These are phyloP conservation scores for Morpho helenor DNA, from an alignment of 2,888 invertebrate species.

Conservation along the genomic window DNA sequence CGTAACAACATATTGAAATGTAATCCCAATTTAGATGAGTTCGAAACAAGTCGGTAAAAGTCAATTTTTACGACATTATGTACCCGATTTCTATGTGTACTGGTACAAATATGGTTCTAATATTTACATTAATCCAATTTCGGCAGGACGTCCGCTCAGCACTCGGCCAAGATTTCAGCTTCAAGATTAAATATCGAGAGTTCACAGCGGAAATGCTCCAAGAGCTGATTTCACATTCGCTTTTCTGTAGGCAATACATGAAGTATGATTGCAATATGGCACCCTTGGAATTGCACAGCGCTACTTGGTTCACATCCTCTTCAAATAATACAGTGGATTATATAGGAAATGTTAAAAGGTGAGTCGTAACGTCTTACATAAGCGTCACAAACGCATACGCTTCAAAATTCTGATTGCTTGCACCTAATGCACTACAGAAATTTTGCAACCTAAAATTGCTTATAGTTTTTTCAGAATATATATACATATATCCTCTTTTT, in stretches of 20 bases:
- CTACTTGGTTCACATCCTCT: slow-evolving; percentile 93
- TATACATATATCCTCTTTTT: no score
- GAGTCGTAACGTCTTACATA: not conserved
- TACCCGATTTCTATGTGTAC: not conserved
- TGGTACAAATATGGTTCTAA: not conserved
- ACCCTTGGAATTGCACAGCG: slow-evolving; percentile 90
- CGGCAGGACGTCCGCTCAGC: slow-evolving; percentile 87
- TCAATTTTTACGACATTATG: no score
- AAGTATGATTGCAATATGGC: slow-evolving; percentile 95
- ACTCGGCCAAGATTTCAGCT: slow-evolving; percentile 88
- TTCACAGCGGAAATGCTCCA: slow-evolving; percentile 95
- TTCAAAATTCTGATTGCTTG: no score
- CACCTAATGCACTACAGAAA: no score
- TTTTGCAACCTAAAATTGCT: no score
- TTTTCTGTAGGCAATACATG: slow-evolving; percentile 93
- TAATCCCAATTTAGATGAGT: no score
- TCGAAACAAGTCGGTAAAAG: no score
- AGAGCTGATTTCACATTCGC: slow-evolving; percentile 92
- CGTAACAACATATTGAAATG: not conserved
- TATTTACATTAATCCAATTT: no score
- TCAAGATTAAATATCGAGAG: slow-evolving; percentile 92
- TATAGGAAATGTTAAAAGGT: slow-evolving; percentile 91
- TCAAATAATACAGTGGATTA: slow-evolving; percentile 89
- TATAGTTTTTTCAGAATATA: no score
- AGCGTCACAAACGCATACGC: no score